Evolutionary conservation across 2,888 invertebrate species (phyloP), one percentile per base, ranked within the genome.

Genomic region (Petrolisthes cinctipes): DNA sequence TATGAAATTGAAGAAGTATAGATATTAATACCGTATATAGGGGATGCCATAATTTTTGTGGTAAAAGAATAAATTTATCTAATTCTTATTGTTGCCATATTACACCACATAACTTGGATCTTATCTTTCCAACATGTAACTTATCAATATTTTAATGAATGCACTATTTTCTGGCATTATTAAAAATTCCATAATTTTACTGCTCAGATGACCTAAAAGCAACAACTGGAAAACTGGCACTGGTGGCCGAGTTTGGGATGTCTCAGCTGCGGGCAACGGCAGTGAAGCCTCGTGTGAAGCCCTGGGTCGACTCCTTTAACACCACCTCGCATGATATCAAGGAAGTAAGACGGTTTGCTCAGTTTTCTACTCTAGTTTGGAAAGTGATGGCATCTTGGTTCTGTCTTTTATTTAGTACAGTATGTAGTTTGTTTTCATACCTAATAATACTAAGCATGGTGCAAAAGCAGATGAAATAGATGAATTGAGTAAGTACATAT

Each of bases 281-380:
- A n/a, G 95, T 98, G 56, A 97, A 97, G 92, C 97, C 97, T 1
- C 93, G 97, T 89, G 94, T 97, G 4, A 96, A 96, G 92, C 96
- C 97, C 0, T 96, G 96, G 95, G 95, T 97, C 5, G 97, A 97
- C 92, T 94, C 95, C 78, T 98, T 97, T 93, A 93, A 95, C 9
- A 95, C 95, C 76, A 94, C 96, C 84, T 95, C 95, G 92, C 97
- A 97, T 93, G 95, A 95, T 91, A 94, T 97, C 81, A 95, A 95
- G n/a, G 97, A 97, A 94, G 96, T 96, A 92, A 92, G 91, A 87
- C 14, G 3, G 37, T 23, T 5, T 76, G 51, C 7, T 37, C 37
- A 37, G 37, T 37, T 37, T 23, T 73, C 20, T 73, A 4, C 7
- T 73, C 7, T 20, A 11, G 37, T 37, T 37, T 37, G 37, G 37